Base-by-base conservation (phyloP, 2,113 vertebrate genomes). In the Ochotona princeps region DNA sequence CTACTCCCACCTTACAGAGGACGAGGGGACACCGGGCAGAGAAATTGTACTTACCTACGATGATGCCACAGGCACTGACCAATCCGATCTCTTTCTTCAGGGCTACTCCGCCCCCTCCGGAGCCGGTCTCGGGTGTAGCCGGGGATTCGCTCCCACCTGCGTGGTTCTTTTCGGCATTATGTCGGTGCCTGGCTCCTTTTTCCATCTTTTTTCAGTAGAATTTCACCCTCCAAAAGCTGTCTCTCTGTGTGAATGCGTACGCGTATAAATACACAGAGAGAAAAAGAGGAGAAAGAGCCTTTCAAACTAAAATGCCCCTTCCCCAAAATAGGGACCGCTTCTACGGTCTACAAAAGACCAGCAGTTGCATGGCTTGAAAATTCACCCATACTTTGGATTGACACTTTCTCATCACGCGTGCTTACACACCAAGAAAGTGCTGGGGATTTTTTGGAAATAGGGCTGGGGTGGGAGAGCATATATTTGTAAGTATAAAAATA, bases 51-150 rank as follows among this genome's bases (percentile, higher is more conserved):
- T 99, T 63, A 99, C 99, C 99, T 47, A 99, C 98, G 28, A 99
- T 99, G 85, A 99, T 99, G 2, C 99, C 99, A 60, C 99, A 99
- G 23, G 98, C 99, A 93, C 99, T 99, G 91, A 99, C 98, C 28
- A 99, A 98, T 51, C 99, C 99, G 66, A 99, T 99, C 90, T 99
- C 98, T 69, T 99, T 99, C 98, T 99, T 99, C 94, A 99, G 98
- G 9, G 98, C 98, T 26, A 99, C 99, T 8, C 98, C 98, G 5
- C 97, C 97, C 63, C 67, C 97, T 86, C 78, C 95, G 0, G 96
- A 90, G 49, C 91, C 96, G 0, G 94, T 94, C 65, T 90, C 97
- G 0, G 97, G 79, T 60, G 51, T 81, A 32, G 63, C 84, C 23
- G 85, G 78, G 0, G 84, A 20, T 44, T 93, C 47, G 88, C 67